phyloP scores from a whole-genome alignment of 2,797 vertebrate species.

The Eptatretus atami region DNA sequence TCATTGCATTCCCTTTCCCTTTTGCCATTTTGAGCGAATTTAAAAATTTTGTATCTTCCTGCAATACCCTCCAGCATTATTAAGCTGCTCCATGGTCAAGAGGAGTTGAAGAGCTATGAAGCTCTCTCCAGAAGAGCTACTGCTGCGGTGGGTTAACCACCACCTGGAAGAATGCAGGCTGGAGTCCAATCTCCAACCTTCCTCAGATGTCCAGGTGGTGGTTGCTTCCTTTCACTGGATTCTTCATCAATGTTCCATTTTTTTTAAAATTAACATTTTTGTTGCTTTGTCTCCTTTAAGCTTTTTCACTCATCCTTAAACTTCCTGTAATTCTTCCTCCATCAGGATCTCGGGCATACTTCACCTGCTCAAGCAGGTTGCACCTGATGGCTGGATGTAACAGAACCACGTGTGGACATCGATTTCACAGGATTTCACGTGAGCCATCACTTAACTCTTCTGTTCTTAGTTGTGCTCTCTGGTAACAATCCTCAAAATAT shows the following conservation, averaged over 20 bases:
- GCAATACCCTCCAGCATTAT: conserved; percentile 23
- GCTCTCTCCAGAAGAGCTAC: conserved; percentile 58
- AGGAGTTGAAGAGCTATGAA: conserved; percentile 70
- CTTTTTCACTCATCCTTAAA: too few species aligned
- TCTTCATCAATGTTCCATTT: too few species aligned
- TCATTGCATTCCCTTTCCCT: too few species aligned
- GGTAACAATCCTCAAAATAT: too few species aligned
- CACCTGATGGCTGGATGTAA: conserved; percentile 65
- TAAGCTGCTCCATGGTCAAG: conserved; percentile 57
- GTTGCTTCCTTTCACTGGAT: background rate
- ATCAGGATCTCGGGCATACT: conserved; percentile 75
- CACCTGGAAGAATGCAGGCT: conserved; percentile 50
- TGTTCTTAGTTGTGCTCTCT: background rate
- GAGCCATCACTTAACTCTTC: conserved; percentile 11
- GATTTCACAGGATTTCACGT: conserved; percentile 60
- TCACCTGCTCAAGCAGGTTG: conserved; percentile 54
- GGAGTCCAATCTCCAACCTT: conserved; percentile 47
- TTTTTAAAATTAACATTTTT: too few species aligned
- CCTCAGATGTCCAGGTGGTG: conserved; percentile 53
- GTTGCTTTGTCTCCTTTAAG: too few species aligned
- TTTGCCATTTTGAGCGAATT: too few species aligned
- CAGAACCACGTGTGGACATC: conserved; percentile 33
- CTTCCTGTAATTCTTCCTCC: too few species aligned
- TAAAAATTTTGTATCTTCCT: too few species aligned
- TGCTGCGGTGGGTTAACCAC: conserved; percentile 73